Base-by-base conservation (phyloP, 2,113 vertebrate species). In the Mirza zaza region DNA sequence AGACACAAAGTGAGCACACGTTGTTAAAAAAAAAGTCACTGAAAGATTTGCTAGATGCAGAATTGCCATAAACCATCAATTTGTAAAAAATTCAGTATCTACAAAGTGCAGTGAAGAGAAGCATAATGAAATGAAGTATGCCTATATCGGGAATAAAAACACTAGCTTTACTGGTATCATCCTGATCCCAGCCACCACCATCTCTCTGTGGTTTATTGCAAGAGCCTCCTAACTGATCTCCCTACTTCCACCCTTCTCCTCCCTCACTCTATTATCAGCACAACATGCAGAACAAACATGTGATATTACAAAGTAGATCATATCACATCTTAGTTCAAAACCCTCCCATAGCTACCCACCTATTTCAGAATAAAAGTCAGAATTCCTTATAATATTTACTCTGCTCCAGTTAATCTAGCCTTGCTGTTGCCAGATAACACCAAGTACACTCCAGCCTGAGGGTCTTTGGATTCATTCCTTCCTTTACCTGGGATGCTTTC, bases 311-410 rank as follows among this genome's bases (percentile, higher is more conserved):
- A 87, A 91, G 50, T 55, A 80, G 55, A 39, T 71, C 13, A 50
- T 29, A 86, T 70, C 52, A 45, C 70, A 55, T 76, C 42, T 84
- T 92, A 42, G 18, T 84, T 88, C 67, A 67, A 48, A 82, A 92
- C 27, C 25, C 36, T 92, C 67, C 4, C 23, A 17, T 9, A 15
- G 48, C 48, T 88, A 84, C 34, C 32, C 42, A 87, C 77, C 10
- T 96, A 27, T 88, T n/a, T 91, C 52, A 70, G 79, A 83, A 91
- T 48, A 82, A 87, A 55, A 91, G 39, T 61, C 18, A 89, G 71
- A 92, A 92, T 71, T 92, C 48, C 48, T 85, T 89, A 50, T 27
- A 21, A 57, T 36, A 18, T 21, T 79, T 77, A 79, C 32, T 85
- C 79, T 80, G n/a, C 14, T 39, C 25, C 18, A 45, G 23, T 84